phyloP scores from a whole-genome alignment of 2,888 invertebrate genomes.

The Villa cingulata region DNA sequence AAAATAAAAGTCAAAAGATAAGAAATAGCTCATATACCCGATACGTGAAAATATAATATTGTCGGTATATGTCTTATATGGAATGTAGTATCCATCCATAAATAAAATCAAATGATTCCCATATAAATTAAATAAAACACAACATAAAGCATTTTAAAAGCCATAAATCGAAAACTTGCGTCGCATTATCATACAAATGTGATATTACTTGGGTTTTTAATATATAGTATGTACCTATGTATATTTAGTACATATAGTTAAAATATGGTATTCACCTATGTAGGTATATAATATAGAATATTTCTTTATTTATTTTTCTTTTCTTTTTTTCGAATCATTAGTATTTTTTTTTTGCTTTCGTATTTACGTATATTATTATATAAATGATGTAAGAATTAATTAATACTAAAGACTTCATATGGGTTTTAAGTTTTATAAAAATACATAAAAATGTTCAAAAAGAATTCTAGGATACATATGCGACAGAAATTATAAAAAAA shows the following conservation, averaged over 20 bases:
- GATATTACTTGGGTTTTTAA: background rate
- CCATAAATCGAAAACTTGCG: constrained; percentile 26
- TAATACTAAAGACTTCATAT: constrained; percentile 22
- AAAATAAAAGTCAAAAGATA: background rate
- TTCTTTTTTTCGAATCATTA: background rate
- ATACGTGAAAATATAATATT: background rate
- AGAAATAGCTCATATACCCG: background rate
- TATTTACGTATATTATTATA: background rate
- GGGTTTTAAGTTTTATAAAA: too few species aligned
- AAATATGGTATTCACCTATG: too few species aligned
- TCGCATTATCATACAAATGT: constrained; percentile 14
- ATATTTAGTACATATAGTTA: too few species aligned
- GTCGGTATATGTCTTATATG: too few species aligned
- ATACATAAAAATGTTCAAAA: too few species aligned
- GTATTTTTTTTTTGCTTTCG: background rate
- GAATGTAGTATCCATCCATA: constrained; percentile 8
- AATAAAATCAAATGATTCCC: constrained; percentile 16
- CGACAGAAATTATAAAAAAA: constrained; percentile 3
- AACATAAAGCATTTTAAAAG: constrained; percentile 33
- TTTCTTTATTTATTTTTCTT: too few species aligned
- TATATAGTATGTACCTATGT: too few species aligned
- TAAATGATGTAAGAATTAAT: constrained; percentile 25
- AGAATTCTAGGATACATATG: constrained; percentile 1
- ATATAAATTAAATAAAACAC: constrained; percentile 34
- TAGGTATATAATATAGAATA: too few species aligned